phyloP scores from a whole-genome alignment of 2,888 invertebrate species.

The Sepioteuthis lessoniana region DNA sequence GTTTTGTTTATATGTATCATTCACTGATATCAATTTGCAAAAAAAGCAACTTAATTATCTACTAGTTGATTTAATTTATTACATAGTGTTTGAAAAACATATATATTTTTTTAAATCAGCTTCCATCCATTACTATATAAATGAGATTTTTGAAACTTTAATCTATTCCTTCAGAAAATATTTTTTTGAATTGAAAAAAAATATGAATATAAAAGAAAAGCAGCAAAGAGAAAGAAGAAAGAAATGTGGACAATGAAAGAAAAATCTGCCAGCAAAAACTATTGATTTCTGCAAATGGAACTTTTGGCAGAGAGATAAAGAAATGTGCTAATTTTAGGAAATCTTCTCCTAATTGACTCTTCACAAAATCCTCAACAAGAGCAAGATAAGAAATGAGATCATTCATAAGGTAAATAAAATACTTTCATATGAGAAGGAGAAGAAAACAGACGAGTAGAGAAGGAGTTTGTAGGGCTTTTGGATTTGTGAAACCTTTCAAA shows the following conservation, averaged over 20 bases:
- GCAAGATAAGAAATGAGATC: neutral
- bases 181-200: no score
- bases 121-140: no score
- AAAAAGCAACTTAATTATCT: no score
- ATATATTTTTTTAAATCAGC: no score
- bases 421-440: neutral
- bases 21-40: no score
- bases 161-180: no score
- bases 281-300: neutral
- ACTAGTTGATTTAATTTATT: no score
- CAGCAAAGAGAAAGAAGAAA: neutral
- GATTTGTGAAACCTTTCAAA: neutral
- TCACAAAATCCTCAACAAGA: neutral
- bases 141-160: no score
- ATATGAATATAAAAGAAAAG: no score
- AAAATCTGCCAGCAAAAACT: neutral
- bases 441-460: neutral
- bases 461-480: neutral
- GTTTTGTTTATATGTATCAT: no score
- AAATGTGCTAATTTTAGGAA: constrained; percentile 2
- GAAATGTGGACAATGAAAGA: neutral
- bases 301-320: neutral
- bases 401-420: neutral
- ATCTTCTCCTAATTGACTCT: neutral
- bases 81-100: no score